Evolutionary conservation across 2,797 vertebrate species (phyloP), one percentile per base, ranked within the genome.

Genomic region (Silurus aristotelis): DNA sequence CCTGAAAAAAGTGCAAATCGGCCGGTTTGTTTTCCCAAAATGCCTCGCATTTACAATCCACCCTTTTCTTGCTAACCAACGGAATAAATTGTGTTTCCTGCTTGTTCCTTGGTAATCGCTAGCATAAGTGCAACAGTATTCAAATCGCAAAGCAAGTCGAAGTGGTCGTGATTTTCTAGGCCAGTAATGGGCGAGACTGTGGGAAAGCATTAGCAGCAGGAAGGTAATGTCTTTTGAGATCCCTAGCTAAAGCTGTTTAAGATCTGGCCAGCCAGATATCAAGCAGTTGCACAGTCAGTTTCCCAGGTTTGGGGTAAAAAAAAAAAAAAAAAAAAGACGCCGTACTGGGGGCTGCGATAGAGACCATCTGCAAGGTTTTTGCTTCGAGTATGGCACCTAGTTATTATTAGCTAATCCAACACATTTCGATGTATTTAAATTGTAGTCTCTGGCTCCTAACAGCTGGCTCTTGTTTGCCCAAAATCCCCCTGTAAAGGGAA

Each of bases 1-100:
- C 48, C 48, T 0, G 10, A 52, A 52, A 52, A 7, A 52, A 52
- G 3, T 22, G 43, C 8, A 12, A 14, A 20, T 87, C 56, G 83
- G 86, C 31, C 84, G 78, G 86, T 92, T 92, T 89, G 46, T 90
- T 88, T 85, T 88, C 48, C 6, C 48, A 87, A 89, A 88, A 86
- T 55, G 78, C 64, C 80, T 80, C 17, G 77, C 17, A 55, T 78
- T 86, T 48, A 84, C 86, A 88, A 89, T 89, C 89, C 88, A 22
- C 80, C 81, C 84, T 48, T 87, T 61, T 84, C 73, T 27, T 7
- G 63, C 82, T 76, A 68, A 84, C 48, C 63, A 85, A 82, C 60
- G 52, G 75, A 85, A 88, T 87, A 82, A 86, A 87, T 89, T 79
- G 86, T 86, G 48, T 10, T 38, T 83, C 81, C 56, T 52, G 63